A percentile compares a stretch with the other conserved stretches of the same genome.
phyloP scores from a whole-genome alignment of 2,113 vertebrate genomes.

The Gobio gobio region DNA sequence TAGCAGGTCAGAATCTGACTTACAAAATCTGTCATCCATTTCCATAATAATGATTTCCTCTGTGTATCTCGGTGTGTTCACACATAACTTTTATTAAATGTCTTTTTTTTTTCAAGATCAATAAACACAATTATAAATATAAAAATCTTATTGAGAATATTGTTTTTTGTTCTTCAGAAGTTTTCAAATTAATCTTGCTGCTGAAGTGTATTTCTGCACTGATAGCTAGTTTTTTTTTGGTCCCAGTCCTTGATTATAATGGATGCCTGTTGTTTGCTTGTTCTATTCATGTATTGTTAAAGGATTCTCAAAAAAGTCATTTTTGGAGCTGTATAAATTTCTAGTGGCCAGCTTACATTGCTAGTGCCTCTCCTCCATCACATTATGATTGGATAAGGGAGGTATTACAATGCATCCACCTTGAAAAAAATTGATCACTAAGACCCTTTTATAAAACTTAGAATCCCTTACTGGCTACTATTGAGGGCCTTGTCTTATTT shows the following conservation, averaged over 20 bases:
- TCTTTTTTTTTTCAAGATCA: background rate
- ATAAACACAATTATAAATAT: constrained; percentile 13
- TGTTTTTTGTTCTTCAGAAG: background rate
- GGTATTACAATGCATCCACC: too few species aligned
- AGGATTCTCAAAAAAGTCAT: background rate
- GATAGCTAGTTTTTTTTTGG: background rate
- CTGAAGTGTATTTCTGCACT: background rate
- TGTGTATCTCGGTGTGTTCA: background rate
- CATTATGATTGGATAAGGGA: too few species aligned
- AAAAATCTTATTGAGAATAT: background rate
- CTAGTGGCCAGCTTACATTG: background rate
- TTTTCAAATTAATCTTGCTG: background rate
- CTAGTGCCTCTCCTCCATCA: too few species aligned
- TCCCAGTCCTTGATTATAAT: background rate
- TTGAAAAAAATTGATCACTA: too few species aligned
- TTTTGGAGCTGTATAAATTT: background rate
- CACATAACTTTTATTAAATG: background rate
- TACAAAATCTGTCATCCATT: background rate
- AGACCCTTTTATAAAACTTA: too few species aligned
- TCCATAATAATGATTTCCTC: background rate
- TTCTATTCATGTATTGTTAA: background rate
- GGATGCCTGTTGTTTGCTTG: background rate
- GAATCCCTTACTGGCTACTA: too few species aligned
- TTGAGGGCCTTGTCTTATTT: too few species aligned
- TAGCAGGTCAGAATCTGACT: constrained; percentile 2